Evolutionary conservation across 2,797 vertebrate species (phyloP), one percentile per base, ranked within the genome.

Genomic region (Rhinella marina): DNA sequence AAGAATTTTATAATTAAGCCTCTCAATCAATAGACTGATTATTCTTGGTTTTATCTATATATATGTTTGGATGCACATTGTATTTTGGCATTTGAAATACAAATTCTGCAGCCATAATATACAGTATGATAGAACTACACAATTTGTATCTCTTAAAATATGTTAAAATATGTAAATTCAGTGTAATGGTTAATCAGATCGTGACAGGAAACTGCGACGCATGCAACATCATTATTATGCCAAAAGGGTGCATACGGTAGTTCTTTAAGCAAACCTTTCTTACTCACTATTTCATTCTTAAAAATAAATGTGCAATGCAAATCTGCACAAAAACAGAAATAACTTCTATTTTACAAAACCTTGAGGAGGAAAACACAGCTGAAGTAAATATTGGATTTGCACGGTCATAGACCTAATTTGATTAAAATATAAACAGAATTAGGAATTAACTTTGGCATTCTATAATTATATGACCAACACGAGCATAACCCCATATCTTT

Each of bases 331-430:
- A 52, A 25, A 70, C 73, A 79, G 41, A 57, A 81, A 83, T 62
- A 13, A 10, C 8, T 62, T 59, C 81, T 82, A 83, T 89, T 82
- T 85, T 79, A 52, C 52, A 41, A 79, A 86, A 7, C 70, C 32
- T 72, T 25, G 25, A 12, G 61, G 25, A 83, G 76, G 29, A 70
- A 83, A 62, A 52, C n/a, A 19, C 52, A 50, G 54, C 59, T 89
- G 86, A 89, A 66, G 68, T 86, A 89, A 89, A 86, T 89, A 89
- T 86, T 86, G 73, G 62, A 89, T 83, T 79, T 89, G 80, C 72
- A 48, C 23, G 56, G 62, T 72, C 17, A 32, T 72, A 84, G n/a
- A 25, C 62, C 56, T 32, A 83, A 56, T 86, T 86, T 86, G 29
- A 76, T 86, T 86, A 89, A 82, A 52, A 86, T 86, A 79, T 32